Base-by-base conservation (phyloP, 2,113 vertebrate species). In the Phoxinus phoxinus region DNA sequence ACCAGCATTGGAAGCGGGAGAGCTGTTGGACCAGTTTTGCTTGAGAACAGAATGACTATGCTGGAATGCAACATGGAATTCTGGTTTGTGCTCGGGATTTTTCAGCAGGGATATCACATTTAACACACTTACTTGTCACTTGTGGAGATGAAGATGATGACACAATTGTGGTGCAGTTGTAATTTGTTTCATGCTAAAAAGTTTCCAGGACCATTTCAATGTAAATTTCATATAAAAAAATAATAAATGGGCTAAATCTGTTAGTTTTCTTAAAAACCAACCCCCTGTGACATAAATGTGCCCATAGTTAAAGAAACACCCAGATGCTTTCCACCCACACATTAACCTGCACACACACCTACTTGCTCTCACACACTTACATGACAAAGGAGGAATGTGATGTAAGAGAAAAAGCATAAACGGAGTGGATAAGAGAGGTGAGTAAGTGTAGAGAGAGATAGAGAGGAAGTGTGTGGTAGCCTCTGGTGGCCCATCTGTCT, bases 391-490 rank as follows among this genome's bases (percentile, higher is more conserved):
- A 13, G 6, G 8, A 30, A 74, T 53, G 51, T 84, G 80, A 58
- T 74, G 65, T 3, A 82, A 80, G 19, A n/a, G n/a, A 56, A 71
- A 13, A 87, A 30, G 19, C 25, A 84, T 61, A 69, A 63, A 75
- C n/a, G 6, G 37, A 63, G 56, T 27, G 51, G 85, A 84, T 82
- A 71, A 83, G 85, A 84, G 75, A 81, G 74, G 32, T 80, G 79
- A 86, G 74, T 87, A 90, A 91, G 87, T 58, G 32, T 83, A 23
- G 81, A 88, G 76, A 89, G 88, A 59, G 83, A 88, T 2, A 51
- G 74, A 76, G 87, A 85, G 82, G 73, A 84, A 87, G 86, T 86
- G 86, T 88, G 90, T 89, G 86, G 85, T 2, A n/a, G 84, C 73
- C 83, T 77, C 90, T 87, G 81, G 86, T 74, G 88, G 23, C 83